These are phyloP conservation scores for Heliocidaris tuberculata DNA, from an alignment of 35 echinoderm and acorn worm species.

Conservation along the genomic window DNA sequence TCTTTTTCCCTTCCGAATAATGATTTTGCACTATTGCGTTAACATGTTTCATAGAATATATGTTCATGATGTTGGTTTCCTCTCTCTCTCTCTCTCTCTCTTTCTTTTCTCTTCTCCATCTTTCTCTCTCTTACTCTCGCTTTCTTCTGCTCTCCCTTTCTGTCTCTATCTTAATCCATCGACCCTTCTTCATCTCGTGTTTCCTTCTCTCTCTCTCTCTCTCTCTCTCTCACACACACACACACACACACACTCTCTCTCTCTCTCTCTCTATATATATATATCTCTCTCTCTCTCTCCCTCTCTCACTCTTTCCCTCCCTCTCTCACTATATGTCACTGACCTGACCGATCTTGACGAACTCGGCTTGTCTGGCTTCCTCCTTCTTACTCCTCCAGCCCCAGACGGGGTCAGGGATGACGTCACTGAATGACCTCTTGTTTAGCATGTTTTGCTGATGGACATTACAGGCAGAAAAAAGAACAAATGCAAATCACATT, in stretches of 20 bases:
- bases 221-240: not conserved
- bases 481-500: not conserved
- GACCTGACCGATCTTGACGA: conserved; percentile 92
- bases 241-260: not conserved
- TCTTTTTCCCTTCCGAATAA: too few relatives aligned
- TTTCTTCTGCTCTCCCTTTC: too few relatives aligned
- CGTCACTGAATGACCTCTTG: conserved; percentile 98
- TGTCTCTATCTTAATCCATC: too few relatives aligned
- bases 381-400: conserved; percentile 96
- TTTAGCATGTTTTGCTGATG: conserved; percentile 91
- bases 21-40: too few relatives aligned
- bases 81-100: not conserved
- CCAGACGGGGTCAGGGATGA: conserved; percentile 93
- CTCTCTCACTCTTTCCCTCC: not conserved
- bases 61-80: too few relatives aligned
- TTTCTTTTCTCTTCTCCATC: too few relatives aligned
- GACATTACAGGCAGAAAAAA: conserved; percentile 41
- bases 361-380: conserved; percentile 81
- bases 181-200: not conserved
- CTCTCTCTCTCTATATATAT: too few relatives aligned
- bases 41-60: too few relatives aligned
- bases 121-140: too few relatives aligned
- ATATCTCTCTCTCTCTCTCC: not conserved
- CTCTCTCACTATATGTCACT: not conserved
- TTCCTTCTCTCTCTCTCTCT: not conserved